Evolutionary conservation across 2,113 vertebrate species (phyloP), one percentile per base, ranked within the genome.

Genomic region (Proterorhinus semilunaris): DNA sequence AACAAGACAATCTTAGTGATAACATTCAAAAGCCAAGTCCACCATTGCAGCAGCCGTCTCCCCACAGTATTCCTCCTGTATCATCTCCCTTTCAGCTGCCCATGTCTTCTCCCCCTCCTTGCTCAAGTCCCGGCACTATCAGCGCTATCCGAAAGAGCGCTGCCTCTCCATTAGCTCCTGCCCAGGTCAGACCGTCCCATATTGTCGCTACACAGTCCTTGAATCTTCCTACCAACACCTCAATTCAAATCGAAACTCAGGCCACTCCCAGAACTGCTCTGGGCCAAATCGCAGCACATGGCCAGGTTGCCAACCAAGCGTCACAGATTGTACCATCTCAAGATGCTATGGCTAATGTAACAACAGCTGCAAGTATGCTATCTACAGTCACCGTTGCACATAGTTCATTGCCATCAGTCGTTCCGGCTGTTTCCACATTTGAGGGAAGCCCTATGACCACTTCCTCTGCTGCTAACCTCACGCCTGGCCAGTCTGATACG

Each of bases 81-180:
- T 71, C 91, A 0, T 76, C 92, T 47, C 76, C 91, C 2, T 94
- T 94, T 82, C 74, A 94, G n/a, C 85, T 92, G 13, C 79, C 93
- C 12, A 82, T 94, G 7, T 86, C 91, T 51, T 92, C 95, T 59
- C 90, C 94, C 50, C 92, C 95, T 65, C 87, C 93, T n/a, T 94
- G 94, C 0, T 93, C 92, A 52, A 98, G 95, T 78, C 94, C 95
- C 7, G 94, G 93, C 1, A 80, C 89, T 80, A 87, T 92, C 65
- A 88, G 87, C 67, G 90, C 93, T 36, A 17, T 88, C 13, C 90
- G 93, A 5, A 95, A 94, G 87, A 96, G 93, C 79, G 92, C 95
- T 36, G 84, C 95, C 62, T 94, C 94, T 15, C 93, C 93, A 2
- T 86, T 21, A 27, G 53, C 84, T 65, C 65, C 76, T 42, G 46